These are phyloP conservation scores for Bimastos eiseni DNA, from an alignment of 2,888 invertebrate species.

Conservation along the genomic window DNA sequence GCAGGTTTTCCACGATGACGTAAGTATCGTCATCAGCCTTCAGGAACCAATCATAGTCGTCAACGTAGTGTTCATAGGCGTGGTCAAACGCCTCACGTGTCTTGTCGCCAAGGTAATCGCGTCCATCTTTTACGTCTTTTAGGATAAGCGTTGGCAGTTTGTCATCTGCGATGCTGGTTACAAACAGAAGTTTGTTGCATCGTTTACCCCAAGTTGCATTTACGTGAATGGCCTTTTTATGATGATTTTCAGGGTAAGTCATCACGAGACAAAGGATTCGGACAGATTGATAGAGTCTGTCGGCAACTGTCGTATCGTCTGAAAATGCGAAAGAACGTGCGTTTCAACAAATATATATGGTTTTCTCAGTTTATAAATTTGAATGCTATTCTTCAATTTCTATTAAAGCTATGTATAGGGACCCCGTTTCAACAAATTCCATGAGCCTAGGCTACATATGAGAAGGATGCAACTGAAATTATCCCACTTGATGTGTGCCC, in stretches of 20 bases:
- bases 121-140: background rate
- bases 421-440: too few species aligned
- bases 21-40: conserved; percentile 82
- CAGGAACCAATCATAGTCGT: conserved; percentile 83
- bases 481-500: too few species aligned
- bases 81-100: background rate
- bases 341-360: too few species aligned
- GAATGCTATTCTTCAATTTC: too few species aligned
- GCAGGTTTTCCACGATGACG: conserved; percentile 37
- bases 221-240: conserved; percentile 79
- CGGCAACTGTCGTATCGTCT: conserved; percentile 52
- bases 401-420: too few species aligned
- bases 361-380: too few species aligned
- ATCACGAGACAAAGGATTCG: conserved; percentile 93
- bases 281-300: conserved; percentile 73
- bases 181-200: conserved; percentile 65
- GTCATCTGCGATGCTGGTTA: conserved; percentile 68
- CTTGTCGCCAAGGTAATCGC: background rate
- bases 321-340: conserved; percentile 13
- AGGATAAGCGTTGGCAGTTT: conserved; percentile 48
- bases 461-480: too few species aligned
- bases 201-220: conserved; percentile 84
- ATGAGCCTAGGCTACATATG: too few species aligned
- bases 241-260: conserved; percentile 88
- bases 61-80: background rate